These are phyloP conservation scores for Aphyosemion australe DNA, from an alignment of 2,113 vertebrate genomes.

Conservation along the genomic window DNA sequence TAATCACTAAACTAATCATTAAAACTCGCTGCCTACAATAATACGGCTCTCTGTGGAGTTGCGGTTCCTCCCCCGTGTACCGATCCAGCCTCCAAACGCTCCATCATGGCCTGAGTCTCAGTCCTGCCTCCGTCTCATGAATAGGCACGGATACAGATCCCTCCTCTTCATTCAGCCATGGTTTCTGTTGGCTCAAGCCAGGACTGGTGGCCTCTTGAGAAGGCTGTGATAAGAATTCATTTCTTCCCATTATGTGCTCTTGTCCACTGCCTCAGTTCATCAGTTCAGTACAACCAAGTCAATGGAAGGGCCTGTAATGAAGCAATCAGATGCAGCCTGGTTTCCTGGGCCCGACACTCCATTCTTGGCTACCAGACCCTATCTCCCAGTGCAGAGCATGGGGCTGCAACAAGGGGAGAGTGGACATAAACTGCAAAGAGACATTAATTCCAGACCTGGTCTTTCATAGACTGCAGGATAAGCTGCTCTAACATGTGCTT, in stretches of 20 bases:
- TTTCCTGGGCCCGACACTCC: conserved; percentile 72
- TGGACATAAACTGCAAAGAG: conserved; percentile 62
- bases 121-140: conserved; percentile 45
- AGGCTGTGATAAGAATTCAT: conserved; percentile 90
- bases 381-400: conserved; percentile 62
- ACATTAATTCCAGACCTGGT: conserved; percentile 74
- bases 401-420: conserved; percentile 25
- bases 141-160: conserved; percentile 46
- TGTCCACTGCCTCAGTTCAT: conserved; percentile 92
- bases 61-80: conserved; percentile 49
- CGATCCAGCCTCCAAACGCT: conserved; percentile 59
- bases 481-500: conserved; percentile 67
- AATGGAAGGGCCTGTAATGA: conserved; percentile 89
- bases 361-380: conserved; percentile 66
- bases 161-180: conserved; percentile 48
- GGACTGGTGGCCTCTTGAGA: conserved; percentile 78
- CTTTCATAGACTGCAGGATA: conserved; percentile 73
- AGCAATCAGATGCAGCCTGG: conserved; percentile 86
- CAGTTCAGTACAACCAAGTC: conserved; percentile 85
- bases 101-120: conserved; percentile 53
- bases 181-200: conserved; percentile 67
- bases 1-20: conserved; percentile 73
- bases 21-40: conserved; percentile 66
- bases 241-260: conserved; percentile 90
- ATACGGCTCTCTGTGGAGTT: conserved; percentile 61